Conservation (phyloP, 2,113 vertebrate species). For the Natator depressus region DNA sequence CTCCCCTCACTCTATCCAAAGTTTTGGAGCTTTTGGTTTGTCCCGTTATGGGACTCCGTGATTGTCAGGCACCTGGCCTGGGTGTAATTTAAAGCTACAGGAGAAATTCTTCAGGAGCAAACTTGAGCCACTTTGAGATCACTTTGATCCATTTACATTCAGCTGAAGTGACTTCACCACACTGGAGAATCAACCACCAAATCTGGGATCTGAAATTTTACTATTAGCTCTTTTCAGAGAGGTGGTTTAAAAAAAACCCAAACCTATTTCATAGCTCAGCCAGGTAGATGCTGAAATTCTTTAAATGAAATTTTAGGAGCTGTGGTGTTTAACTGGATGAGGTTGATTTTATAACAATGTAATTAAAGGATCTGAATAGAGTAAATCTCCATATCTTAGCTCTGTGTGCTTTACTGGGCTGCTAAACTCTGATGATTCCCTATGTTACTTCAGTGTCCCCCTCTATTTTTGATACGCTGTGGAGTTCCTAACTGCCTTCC, state of each 20-base stretch:
- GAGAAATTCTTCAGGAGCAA: not conserved
- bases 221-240: not conserved
- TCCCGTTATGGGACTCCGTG: not conserved
- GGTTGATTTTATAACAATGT: not conserved
- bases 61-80: not conserved
- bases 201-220: not conserved
- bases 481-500: not conserved
- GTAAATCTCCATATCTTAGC: not conserved
- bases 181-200: not conserved
- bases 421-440: not conserved
- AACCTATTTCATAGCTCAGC: not conserved
- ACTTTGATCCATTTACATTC: not conserved
- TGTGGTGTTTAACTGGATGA: not conserved
- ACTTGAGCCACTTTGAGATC: not conserved
- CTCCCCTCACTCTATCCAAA: not conserved
- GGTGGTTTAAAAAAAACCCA: not conserved
- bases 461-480: not conserved
- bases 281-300: not conserved
- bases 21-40: not conserved
- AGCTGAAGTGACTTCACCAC: not conserved
- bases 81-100: not conserved
- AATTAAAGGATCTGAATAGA: not conserved
- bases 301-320: not conserved
- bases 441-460: not conserved
- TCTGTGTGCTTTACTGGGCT: not conserved